phyloP scores from a whole-genome alignment of 2,888 invertebrate genomes.

The Tricholauxania praeusta region DNA sequence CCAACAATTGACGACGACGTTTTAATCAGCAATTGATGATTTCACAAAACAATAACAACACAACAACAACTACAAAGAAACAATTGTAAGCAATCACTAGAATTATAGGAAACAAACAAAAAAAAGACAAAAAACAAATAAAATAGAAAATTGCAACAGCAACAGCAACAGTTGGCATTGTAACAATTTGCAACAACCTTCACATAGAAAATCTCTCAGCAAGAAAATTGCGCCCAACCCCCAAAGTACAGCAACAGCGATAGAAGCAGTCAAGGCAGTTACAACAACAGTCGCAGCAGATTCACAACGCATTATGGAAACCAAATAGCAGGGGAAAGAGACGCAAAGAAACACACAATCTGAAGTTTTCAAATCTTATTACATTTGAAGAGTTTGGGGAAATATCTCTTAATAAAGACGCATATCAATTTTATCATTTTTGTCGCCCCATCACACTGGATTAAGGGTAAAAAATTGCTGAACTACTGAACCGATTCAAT shows the following conservation, averaged over 20 bases:
- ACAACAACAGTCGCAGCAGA: not conserved
- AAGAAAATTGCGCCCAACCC: constrained; percentile 55
- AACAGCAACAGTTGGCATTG: constrained; percentile 9
- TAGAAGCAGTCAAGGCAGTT: not conserved
- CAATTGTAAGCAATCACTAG: too few relatives aligned
- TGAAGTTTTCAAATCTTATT: too few relatives aligned
- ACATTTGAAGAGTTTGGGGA: too few relatives aligned
- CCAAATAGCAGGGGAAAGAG: too few relatives aligned
- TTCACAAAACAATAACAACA: too few relatives aligned
- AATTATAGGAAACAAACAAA: too few relatives aligned
- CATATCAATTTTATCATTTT: too few relatives aligned
- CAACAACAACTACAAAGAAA: too few relatives aligned
- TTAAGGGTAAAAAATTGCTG: not conserved
- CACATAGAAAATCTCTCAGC: constrained; percentile 66
- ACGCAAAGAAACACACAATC: too few relatives aligned
- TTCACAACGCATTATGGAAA: not conserved
- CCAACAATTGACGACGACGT: too few relatives aligned
- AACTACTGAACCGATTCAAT: not conserved
- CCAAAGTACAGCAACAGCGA: not conserved
- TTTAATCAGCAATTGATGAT: too few relatives aligned
- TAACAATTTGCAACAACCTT: constrained; percentile 54
- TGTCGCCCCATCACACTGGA: not conserved
- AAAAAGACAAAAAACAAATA: not conserved
- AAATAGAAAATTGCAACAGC: constrained; percentile 19
- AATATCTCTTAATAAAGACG: too few relatives aligned